Conservation (phyloP, 30 jellyfish, hydroid and myxozoan genomes). For the Morbakka virulenta region DNA sequence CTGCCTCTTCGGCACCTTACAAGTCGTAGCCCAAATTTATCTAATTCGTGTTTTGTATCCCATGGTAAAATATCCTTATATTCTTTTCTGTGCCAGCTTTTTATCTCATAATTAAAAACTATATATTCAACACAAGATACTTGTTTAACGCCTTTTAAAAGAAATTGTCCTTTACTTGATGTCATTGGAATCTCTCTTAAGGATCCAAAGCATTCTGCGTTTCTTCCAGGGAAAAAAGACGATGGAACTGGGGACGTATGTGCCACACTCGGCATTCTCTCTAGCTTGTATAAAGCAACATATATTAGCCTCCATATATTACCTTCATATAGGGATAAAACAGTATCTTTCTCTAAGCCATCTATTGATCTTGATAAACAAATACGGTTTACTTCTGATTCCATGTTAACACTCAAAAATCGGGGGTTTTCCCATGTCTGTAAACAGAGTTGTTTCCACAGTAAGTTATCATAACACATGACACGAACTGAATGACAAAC, state of each 20-base stretch:
- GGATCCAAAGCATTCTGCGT: constrained; percentile 46
- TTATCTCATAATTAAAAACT: constrained; percentile 19
- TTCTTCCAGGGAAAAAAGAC: constrained; percentile 6
- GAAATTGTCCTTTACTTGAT: constrained; percentile 26
- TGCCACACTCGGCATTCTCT: constrained; percentile 51
- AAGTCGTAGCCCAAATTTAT: constrained; percentile 20
- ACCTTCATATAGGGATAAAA: not conserved
- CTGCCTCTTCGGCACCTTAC: constrained; percentile 6
- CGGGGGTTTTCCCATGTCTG: constrained; percentile 42
- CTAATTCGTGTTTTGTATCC: not conserved
- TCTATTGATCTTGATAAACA: not conserved
- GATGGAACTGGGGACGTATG: constrained; percentile 14
- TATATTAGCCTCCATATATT: constrained; percentile 45
- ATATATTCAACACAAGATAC: constrained; percentile 47
- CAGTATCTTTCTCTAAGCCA: not conserved
- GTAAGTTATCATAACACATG: constrained; percentile 23
- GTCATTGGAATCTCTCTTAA: not conserved
- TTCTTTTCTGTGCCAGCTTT: constrained; percentile 36
- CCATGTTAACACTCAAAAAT: constrained; percentile 11
- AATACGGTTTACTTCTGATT: not conserved
- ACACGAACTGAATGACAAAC: constrained; percentile 37
- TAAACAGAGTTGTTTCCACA: constrained; percentile 43
- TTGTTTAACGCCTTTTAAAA: constrained; percentile 21
- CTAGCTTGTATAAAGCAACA: constrained; percentile 26
- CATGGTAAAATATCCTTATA: constrained; percentile 10